Percentiles rank a stretch among this genome's conserved stretches.
Conservation (phyloP, 2,113 vertebrate species). For the Turdus rufiventris region DNA sequence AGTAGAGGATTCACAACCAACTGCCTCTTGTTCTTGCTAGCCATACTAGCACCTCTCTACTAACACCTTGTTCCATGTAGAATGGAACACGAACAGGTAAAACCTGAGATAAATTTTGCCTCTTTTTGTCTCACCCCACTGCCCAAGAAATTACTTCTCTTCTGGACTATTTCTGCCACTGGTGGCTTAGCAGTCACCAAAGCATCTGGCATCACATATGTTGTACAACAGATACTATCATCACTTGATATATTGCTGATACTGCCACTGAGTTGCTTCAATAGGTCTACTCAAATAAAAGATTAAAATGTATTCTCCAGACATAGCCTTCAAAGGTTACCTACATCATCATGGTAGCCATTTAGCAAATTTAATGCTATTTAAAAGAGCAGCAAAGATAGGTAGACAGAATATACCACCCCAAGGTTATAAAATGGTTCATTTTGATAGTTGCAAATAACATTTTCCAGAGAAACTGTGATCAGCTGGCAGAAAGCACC, state of each 20-base stretch:
- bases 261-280: not conserved
- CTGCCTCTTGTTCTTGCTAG: not conserved
- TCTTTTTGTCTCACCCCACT: not conserved
- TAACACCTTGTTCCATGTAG: not conserved
- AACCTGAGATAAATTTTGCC: not conserved
- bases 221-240: not conserved
- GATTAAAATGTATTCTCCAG: not conserved
- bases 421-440: not conserved
- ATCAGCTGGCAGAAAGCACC: not conserved
- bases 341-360: not conserved
- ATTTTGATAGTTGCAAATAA: not conserved
- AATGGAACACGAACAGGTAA: not conserved
- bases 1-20: not conserved
- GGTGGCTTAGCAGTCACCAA: not conserved
- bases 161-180: not conserved
- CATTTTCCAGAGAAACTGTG: not conserved
- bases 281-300: not conserved
- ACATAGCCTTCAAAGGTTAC: not conserved
- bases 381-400: not conserved
- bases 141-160: not conserved
- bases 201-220: not conserved
- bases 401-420: not conserved
- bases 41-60: not conserved
- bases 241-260: not conserved
- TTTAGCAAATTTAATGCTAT: not conserved